A percentile compares a stretch with the other conserved stretches of the same genome.
Conservation (phyloP, 1,140 invertebrate species). For the Trichomalopsis sarcophagae region DNA sequence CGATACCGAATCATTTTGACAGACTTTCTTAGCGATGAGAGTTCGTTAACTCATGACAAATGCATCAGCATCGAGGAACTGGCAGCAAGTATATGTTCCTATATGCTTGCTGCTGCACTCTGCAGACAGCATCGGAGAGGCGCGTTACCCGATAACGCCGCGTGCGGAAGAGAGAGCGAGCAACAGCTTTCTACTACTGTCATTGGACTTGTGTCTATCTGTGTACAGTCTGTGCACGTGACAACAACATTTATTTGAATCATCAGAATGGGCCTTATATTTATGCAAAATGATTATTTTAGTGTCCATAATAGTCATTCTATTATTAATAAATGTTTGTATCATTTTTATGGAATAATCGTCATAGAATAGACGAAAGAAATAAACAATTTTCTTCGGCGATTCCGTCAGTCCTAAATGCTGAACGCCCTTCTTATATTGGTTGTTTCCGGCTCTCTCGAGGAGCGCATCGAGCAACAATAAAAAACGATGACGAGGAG, state of each 20-base stretch:
- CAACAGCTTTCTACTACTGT: background rate
- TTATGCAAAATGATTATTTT: no score
- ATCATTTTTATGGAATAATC: no score
- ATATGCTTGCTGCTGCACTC: background rate
- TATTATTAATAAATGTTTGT: no score
- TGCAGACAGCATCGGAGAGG: background rate
- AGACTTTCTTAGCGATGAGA: background rate
- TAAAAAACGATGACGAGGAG: slow-evolving; percentile 9
- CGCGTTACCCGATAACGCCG: background rate
- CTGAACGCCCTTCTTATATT: background rate
- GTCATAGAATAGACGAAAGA: background rate
- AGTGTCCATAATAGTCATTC: no score
- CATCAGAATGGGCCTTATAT: background rate
- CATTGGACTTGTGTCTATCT: background rate
- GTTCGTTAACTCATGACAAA: background rate
- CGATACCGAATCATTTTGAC: slow-evolving; percentile 7
- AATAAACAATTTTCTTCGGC: background rate
- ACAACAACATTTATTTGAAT: background rate
- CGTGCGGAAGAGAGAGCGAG: background rate
- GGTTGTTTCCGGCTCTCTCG: background rate
- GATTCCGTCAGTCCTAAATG: background rate
- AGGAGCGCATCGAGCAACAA: background rate
- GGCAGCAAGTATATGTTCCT: no score
- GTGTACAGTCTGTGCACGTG: background rate
- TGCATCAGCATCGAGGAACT: background rate